Evolutionary conservation across 2,113 vertebrate species (phyloP).

Genomic region (Sula dactylatra): DNA sequence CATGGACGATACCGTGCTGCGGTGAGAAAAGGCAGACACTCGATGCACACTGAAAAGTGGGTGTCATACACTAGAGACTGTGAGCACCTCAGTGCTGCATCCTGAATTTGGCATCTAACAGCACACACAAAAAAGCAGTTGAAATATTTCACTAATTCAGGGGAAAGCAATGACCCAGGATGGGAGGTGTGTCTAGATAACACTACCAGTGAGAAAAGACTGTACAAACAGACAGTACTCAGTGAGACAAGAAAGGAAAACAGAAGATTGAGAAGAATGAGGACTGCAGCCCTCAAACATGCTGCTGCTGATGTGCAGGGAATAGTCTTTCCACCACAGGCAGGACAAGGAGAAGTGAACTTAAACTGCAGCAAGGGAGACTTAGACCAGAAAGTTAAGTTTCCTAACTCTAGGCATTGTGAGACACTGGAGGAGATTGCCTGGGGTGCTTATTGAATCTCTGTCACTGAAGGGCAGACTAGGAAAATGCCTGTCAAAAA

Average conservation of each 20-base stretch:
- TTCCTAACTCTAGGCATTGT: background rate
- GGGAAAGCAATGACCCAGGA: background rate
- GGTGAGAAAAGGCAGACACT: background rate
- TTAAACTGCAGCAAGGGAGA: background rate
- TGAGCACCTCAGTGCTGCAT: background rate
- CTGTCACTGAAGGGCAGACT: background rate
- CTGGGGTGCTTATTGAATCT: background rate
- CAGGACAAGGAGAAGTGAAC: background rate
- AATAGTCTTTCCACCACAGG: background rate
- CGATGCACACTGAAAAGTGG: fast-evolving
- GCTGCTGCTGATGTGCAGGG: background rate
- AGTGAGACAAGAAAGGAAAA: background rate
- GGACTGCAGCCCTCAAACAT: background rate
- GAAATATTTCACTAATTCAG: background rate
- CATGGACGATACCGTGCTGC: background rate
- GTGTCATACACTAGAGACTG: background rate
- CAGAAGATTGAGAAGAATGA: background rate
- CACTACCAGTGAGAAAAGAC: background rate
- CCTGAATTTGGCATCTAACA: background rate
- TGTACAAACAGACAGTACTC: background rate
- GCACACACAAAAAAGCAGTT: background rate
- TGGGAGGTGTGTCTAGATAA: background rate
- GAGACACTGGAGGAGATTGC: background rate
- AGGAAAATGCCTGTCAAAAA: background rate
- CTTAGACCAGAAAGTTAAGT: background rate